Percentiles rank a stretch among this genome's conserved stretches.
Conservation (phyloP, 1,140 invertebrate species). For the Octopus bimaculoides region DNA sequence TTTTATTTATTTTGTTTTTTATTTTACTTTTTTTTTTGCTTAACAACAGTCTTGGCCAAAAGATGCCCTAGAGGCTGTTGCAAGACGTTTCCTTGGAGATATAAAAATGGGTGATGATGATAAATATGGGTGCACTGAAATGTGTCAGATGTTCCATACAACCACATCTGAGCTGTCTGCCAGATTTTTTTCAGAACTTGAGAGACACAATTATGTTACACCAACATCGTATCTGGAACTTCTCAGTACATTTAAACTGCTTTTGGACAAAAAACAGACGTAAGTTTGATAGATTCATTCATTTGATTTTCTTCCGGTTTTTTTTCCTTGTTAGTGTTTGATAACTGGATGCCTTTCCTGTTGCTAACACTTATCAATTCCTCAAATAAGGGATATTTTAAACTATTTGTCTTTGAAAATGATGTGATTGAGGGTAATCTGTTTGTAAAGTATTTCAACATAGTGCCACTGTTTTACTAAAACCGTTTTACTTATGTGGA, state of each 20-base stretch:
- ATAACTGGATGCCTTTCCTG: no score
- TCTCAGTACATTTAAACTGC: conserved; percentile 56
- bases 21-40: background rate
- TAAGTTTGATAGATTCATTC: conserved; percentile 58
- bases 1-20: background rate
- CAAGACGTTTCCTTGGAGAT: conserved; percentile 74
- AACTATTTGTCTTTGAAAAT: no score
- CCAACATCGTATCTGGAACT: conserved; percentile 59
- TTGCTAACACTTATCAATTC: no score
- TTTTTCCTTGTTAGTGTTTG: no score
- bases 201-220: conserved; percentile 58
- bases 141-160: conserved; percentile 84
- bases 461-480: no score
- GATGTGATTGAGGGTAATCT: no score
- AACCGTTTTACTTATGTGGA: no score
- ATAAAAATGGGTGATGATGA: conserved; percentile 70
- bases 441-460: no score
- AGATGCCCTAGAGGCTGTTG: conserved; percentile 75
- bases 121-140: conserved; percentile 61
- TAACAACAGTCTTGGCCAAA: conserved; percentile 59
- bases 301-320: no score
- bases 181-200: conserved; percentile 68
- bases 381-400: no score
- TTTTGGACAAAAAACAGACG: conserved; percentile 54
- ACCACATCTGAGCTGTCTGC: conserved; percentile 68